Evolutionary conservation across 2,888 invertebrate genomes (phyloP).

Genomic region (Trachelus iudaicus): DNA sequence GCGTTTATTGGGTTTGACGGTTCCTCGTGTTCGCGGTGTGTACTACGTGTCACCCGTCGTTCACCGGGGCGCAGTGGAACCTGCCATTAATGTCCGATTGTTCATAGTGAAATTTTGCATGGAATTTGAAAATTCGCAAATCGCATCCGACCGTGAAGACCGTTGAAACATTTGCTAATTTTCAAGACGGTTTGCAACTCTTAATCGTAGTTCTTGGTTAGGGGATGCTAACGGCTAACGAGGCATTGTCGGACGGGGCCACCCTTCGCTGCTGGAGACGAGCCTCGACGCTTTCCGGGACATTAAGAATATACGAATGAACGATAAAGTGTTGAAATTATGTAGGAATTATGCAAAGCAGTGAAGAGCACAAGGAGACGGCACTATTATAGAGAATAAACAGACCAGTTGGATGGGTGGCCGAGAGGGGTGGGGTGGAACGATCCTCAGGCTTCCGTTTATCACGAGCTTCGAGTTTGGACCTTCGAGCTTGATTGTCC

Average conservation of each 20-base stretch:
- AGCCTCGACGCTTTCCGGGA: constrained; percentile 37
- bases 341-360: constrained; percentile 49
- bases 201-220: constrained; percentile 54
- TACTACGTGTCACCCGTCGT: no score
- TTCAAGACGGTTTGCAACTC: constrained; percentile 52
- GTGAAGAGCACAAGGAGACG: constrained; percentile 13
- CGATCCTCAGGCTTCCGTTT: neutral
- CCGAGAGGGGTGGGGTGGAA: no score
- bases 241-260: constrained; percentile 51
- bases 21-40: no score
- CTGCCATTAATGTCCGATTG: neutral
- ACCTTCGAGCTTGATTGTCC: neutral
- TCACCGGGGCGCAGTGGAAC: neutral
- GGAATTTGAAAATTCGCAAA: neutral
- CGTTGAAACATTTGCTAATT: constrained; percentile 44
- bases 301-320: constrained; percentile 49
- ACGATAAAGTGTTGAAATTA: constrained; percentile 51
- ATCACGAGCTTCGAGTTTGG: neutral
- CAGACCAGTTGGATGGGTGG: no score
- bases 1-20: no score
- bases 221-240: constrained; percentile 53
- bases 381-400: constrained; percentile 17
- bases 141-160: neutral
- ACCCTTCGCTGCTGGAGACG: constrained; percentile 9
- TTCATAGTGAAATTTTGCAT: neutral